Conservation (phyloP, 2,797 vertebrate genomes). For the Lacerta viridis region DNA sequence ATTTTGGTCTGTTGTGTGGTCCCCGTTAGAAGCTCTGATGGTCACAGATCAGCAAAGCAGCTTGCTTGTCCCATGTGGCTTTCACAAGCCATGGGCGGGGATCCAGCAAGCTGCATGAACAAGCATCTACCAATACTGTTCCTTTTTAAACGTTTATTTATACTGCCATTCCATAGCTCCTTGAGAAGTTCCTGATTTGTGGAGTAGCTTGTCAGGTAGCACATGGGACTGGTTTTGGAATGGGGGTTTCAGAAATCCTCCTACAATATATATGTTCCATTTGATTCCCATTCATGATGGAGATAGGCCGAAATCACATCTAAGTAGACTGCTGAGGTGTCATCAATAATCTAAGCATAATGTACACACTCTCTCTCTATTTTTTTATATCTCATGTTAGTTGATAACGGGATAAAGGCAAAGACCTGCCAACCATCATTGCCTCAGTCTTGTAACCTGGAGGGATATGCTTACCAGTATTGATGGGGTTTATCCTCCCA, state of each 20-base stretch:
- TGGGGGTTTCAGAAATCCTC: not conserved
- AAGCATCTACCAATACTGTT: not conserved
- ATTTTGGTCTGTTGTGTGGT: not conserved
- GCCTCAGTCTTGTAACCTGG: not conserved
- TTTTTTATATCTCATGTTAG: not conserved
- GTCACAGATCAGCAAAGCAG: not conserved
- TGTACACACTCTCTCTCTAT: too few relatives aligned
- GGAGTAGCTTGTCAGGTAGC: not conserved
- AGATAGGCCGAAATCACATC: not conserved
- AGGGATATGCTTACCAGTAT: not conserved
- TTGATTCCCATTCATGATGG: not conserved
- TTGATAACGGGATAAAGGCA: not conserved
- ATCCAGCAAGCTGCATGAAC: not conserved
- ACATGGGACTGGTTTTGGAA: not conserved
- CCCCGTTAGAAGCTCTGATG: not conserved
- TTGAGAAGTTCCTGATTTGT: not conserved
- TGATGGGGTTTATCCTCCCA: not conserved
- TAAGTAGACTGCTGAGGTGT: not conserved
- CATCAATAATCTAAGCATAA: not conserved
- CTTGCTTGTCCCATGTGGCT: not conserved
- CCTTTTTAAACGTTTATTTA: not conserved
- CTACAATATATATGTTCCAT: not conserved
- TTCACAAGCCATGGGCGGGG: not conserved
- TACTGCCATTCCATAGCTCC: not conserved
- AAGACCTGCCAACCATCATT: not conserved